Conservation (phyloP, 35 echinoderm and acorn worm genomes). For the Anneissia japonica region DNA sequence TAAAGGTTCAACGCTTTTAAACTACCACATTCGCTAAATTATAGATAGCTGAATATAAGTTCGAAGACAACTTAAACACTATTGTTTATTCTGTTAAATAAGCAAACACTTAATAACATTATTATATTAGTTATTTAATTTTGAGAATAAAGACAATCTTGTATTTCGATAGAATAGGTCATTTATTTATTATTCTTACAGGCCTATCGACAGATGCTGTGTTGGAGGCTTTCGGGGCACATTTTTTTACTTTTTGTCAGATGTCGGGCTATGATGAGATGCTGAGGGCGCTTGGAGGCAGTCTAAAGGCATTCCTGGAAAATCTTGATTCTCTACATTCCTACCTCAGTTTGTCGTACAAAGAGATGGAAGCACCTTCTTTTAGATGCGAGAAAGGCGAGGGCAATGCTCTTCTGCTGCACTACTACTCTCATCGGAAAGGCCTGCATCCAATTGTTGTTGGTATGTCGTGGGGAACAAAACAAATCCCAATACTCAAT, state of each 20-base stretch:
- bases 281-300: conserved; percentile 79
- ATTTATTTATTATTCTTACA: conserved; percentile 20
- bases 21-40: too few relatives aligned
- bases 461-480: too few relatives aligned
- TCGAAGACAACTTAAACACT: too few relatives aligned
- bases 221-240: conserved; percentile 87
- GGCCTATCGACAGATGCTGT: conserved; percentile 60
- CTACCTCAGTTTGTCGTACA: conserved; percentile 96
- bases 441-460: conserved; percentile 97
- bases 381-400: conserved; percentile 79
- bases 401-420: conserved; percentile 76
- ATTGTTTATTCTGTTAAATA: too few relatives aligned
- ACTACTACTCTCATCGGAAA: conserved; percentile 97
- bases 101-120: too few relatives aligned
- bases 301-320: conserved; percentile 86
- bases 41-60: too few relatives aligned
- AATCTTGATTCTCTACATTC: conserved; percentile 95
- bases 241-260: conserved; percentile 97
- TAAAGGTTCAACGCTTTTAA: too few relatives aligned
- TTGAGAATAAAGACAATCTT: too few relatives aligned
- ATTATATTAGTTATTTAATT: too few relatives aligned
- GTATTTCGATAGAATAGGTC: too few relatives aligned
- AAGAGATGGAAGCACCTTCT: conserved; percentile 96
- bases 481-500: too few relatives aligned
- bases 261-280: conserved; percentile 94